Percentiles rank a stretch among this genome's conserved stretches.
These are phyloP conservation scores for Dromiciops gliroides DNA, from an alignment of 2,113 vertebrate genomes.

Conservation along the genomic window DNA sequence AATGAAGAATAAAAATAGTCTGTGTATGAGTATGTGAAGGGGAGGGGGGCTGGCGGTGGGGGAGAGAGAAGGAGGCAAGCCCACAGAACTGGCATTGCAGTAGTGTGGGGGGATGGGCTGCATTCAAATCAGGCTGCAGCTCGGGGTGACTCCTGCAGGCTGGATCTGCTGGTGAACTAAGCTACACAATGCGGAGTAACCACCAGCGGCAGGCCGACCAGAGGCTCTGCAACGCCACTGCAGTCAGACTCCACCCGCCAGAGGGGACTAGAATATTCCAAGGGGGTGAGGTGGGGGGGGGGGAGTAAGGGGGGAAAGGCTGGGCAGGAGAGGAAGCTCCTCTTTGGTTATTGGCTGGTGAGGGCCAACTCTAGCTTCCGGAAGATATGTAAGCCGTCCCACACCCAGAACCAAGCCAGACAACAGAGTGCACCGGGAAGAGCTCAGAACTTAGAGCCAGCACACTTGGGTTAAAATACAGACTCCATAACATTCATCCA, in stretches of 20 bases:
- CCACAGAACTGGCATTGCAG: constrained; percentile 47
- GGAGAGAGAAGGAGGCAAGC: not conserved
- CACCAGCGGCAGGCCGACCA: not conserved
- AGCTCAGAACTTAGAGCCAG: not conserved
- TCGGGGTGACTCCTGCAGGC: constrained; percentile 58
- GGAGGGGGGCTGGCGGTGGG: too few relatives aligned
- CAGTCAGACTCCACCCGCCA: not conserved
- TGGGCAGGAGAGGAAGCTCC: constrained; percentile 5
- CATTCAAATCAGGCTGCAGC: constrained; percentile 8
- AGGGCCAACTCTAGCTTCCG: not conserved
- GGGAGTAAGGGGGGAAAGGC: not conserved
- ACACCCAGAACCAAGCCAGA: not conserved
- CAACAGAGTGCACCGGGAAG: not conserved
- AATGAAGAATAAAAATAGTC: not conserved
- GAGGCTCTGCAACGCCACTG: not conserved
- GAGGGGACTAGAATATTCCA: constrained; percentile 43
- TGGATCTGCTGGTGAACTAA: not conserved
- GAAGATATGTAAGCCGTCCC: not conserved
- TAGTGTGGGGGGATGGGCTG: constrained; percentile 1
- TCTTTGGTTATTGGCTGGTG: constrained; percentile 2
- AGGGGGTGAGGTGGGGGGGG: not conserved
- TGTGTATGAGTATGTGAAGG: not conserved
- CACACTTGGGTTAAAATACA: not conserved
- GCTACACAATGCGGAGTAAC: constrained; percentile 1
- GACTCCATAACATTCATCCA: not conserved